Base-by-base conservation (phyloP, 2,888 invertebrate species). In the Drosophila greeni region DNA sequence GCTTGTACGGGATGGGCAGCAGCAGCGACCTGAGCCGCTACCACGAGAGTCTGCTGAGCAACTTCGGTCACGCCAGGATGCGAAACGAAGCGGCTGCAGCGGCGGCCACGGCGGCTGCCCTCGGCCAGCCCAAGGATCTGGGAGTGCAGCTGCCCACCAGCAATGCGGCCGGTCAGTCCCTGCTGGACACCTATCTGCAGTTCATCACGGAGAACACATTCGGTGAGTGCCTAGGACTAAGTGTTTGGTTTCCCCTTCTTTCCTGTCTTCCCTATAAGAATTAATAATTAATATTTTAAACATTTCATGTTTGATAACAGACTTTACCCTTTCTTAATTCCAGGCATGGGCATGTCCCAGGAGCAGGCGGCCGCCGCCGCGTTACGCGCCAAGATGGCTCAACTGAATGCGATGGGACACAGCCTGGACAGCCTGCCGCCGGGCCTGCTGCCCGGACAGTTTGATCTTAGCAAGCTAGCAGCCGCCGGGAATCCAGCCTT, bases 151-250 rank as follows among this genome's bases (percentile, higher is more conserved):
- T 93, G 85, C 93, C 93, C 36, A 93, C 92, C 12, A 85, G 81
- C 73, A 85, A 92, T 6, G 91, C 93, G 66, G 92, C 94, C 53
- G 92, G 94, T 43, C 94, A 94, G 5, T 94, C 95, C 3, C 91
- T 96, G 59, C 89, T 96, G 67, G 96, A 96, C 88, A 96, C 96
- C 14, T 96, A 96, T 87, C 91, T 96, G 67, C 96, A 96, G 87
- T 93, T 95, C 84, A 95, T 96, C 83, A 94, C 95, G 3, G 95
- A 96, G 87, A 95, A 94, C 85, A 93, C 94, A 52, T 92, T 93
- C 67, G 92, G 94, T 90, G 86, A 91, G 16, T 12, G 12, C 8
- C 16, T 0, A 0, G 4, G 29, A 29, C 29, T 4, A 1, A 29
- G 29, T 29, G 3, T 0, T 29, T 8, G 9, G 9, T 3, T 26